Conservation (phyloP, 2,797 vertebrate species). For the Echiichthys vipera region DNA sequence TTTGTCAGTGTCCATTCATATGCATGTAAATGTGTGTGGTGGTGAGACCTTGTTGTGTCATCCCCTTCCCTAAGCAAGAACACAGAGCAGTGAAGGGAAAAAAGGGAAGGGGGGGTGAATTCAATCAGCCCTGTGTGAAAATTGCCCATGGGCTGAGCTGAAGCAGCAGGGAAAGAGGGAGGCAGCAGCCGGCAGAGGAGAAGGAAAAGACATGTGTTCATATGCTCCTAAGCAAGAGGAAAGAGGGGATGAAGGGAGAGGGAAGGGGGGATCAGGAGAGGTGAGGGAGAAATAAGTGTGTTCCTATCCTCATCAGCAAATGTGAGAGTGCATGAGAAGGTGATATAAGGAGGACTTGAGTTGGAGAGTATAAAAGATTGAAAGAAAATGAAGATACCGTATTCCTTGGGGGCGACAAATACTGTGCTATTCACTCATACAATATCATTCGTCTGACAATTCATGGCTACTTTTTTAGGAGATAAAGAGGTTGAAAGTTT, state of each 20-base stretch:
- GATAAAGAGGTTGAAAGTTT: background rate
- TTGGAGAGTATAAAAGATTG: background rate
- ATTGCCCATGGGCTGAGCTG: conserved; percentile 64
- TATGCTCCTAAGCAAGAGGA: conserved; percentile 65
- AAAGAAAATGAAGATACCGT: background rate
- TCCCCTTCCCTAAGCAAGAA: conserved; percentile 42
- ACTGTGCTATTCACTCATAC: background rate
- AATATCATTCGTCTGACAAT: background rate
- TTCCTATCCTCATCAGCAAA: conserved; percentile 33
- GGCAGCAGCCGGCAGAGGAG: conserved; percentile 48
- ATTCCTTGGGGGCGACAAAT: background rate
- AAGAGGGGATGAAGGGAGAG: conserved; percentile 27
- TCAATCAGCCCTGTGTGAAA: conserved; percentile 77
- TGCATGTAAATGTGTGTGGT: conserved; percentile 37
- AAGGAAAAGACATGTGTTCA: conserved; percentile 60
- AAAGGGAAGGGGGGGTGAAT: conserved; percentile 33
- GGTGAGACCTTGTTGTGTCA: conserved; percentile 41
- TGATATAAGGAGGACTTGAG: conserved; percentile 1
- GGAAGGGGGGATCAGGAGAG: conserved; percentile 23
- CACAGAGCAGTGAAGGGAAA: conserved; percentile 36
- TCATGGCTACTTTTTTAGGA: background rate
- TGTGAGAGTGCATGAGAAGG: conserved; percentile 16
- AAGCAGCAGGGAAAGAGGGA: conserved; percentile 60
- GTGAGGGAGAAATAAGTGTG: conserved; percentile 18
- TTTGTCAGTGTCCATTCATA: conserved; percentile 51